Evolutionary conservation across 2,797 vertebrate genomes (phyloP).

Genomic region (Discoglossus pictus): DNA sequence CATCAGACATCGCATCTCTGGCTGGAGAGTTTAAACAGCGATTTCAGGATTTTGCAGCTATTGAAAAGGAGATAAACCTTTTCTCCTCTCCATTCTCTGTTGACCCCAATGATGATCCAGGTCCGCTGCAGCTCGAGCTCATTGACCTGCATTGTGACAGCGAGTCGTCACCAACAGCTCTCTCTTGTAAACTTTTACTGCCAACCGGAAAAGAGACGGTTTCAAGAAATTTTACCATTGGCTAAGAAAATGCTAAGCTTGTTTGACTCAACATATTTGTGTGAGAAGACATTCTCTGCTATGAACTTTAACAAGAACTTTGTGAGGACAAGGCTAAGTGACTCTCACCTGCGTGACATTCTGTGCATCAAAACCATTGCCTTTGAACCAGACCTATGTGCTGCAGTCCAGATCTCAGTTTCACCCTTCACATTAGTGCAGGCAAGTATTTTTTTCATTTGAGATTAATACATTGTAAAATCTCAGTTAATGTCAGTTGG

Average conservation of each 20-base stretch:
- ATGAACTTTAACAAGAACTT: slow-evolving; percentile 5
- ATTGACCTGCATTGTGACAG: slow-evolving; percentile 11
- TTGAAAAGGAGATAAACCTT: slow-evolving; percentile 4
- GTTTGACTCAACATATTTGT: slow-evolving; percentile 7
- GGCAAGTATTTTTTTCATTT: neutral
- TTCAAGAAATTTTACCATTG: too few species aligned
- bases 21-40: neutral
- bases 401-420: neutral
- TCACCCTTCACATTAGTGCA: slow-evolving; percentile 6
- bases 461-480: slow-evolving; percentile 12
- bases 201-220: neutral
- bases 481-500: neutral
- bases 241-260: slow-evolving; percentile 4
- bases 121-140: too few species aligned
- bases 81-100: slow-evolving; percentile 6
- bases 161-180: slow-evolving; percentile 14
- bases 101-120: too few species aligned
- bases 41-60: slow-evolving; percentile 1
- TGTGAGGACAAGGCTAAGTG: too few species aligned
- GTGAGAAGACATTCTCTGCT: slow-evolving; percentile 8
- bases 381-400: slow-evolving; percentile 8
- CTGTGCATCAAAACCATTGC: too few species aligned
- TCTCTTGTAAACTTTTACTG: slow-evolving; percentile 17
- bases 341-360: too few species aligned
- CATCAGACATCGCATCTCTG: neutral